A percentile compares a stretch with the other conserved stretches of the same genome.
Conservation (phyloP, 2,888 invertebrate species). For the Pedicia rivosa region DNA sequence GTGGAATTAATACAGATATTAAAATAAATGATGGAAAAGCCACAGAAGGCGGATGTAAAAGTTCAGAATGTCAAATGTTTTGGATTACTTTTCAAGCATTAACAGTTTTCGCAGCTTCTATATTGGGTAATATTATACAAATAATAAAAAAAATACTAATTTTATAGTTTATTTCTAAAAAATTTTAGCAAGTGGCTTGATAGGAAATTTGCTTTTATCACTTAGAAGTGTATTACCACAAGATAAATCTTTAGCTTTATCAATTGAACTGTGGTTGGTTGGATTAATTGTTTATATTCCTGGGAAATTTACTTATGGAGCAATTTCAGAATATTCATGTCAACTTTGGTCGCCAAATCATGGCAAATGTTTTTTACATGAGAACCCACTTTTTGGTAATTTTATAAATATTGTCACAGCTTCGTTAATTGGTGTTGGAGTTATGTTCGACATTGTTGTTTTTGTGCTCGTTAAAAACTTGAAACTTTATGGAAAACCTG, state of each 20-base stretch:
- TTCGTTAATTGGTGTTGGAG: conserved; percentile 27
- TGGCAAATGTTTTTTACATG: conserved; percentile 31
- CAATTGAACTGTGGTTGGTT: conserved; percentile 36
- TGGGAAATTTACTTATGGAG: conserved; percentile 43
- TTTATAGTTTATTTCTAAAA: too few relatives aligned
- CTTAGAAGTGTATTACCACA: conserved; percentile 38
- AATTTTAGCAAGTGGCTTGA: too few relatives aligned
- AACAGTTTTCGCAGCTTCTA: conserved; percentile 27
- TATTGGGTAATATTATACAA: conserved; percentile 28
- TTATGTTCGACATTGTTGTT: conserved; percentile 32
- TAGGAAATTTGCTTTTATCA: conserved; percentile 37
- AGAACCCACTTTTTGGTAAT: conserved; percentile 31
- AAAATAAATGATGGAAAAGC: conserved; percentile 18
- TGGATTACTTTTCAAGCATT: conserved; percentile 34
- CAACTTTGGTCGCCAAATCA: conserved; percentile 31
- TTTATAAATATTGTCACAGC: conserved; percentile 33
- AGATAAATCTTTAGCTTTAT: conserved; percentile 45
- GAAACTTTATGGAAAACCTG: too few relatives aligned
- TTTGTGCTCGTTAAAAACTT: too few relatives aligned
- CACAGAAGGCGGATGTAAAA: conserved; percentile 38
- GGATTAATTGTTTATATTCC: conserved; percentile 42
- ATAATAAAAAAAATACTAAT: too few relatives aligned
- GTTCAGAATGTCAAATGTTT: conserved; percentile 31
- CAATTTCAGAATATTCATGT: conserved; percentile 33
- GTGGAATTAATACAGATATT: conserved; percentile 23